Conservation (phyloP, 2,888 invertebrate species). For the Crematogaster levior region DNA sequence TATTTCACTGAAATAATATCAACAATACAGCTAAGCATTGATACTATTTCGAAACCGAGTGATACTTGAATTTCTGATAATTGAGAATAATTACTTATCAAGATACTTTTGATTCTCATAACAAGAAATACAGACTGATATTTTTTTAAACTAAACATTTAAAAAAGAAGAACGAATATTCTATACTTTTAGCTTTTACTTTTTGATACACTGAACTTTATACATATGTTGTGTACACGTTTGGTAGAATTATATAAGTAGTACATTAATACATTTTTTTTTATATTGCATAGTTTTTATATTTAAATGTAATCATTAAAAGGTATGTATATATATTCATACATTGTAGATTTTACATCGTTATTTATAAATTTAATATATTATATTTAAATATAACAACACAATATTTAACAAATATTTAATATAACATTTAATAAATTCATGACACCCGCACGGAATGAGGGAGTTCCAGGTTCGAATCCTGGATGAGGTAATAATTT, state of each 20-base stretch:
- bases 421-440: too few relatives aligned
- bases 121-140: neutral
- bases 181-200: neutral
- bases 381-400: too few relatives aligned
- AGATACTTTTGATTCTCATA: neutral
- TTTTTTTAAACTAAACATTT: neutral
- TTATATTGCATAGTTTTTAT: neutral
- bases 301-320: neutral
- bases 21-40: neutral
- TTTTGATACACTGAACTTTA: neutral
- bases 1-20: neutral
- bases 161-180: neutral
- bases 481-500: too few relatives aligned
- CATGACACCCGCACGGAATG: too few relatives aligned
- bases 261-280: neutral
- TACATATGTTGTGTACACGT: neutral
- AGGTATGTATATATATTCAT: neutral
- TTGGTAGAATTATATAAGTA: neutral
- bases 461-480: too few relatives aligned
- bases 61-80: neutral
- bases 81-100: neutral
- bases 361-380: too few relatives aligned
- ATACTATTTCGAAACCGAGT: neutral
- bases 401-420: too few relatives aligned
- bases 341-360: too few relatives aligned